Evolutionary conservation across 1,140 invertebrate species (phyloP).

Genomic region (Nasonia vitripennis): DNA sequence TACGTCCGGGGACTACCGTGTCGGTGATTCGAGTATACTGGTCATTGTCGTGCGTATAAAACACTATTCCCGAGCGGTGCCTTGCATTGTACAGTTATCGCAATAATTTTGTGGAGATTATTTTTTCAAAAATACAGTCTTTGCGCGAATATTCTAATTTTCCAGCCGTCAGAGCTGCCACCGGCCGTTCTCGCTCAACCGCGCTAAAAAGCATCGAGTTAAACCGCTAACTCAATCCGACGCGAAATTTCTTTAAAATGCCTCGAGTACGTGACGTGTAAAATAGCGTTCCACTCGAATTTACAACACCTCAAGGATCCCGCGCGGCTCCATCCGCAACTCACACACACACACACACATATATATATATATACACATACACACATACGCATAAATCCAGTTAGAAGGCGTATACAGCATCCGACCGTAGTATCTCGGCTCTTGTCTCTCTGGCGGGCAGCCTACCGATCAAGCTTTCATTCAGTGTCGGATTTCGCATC

Average conservation of each 20-base stretch:
- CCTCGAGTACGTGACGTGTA: background rate
- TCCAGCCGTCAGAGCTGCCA: background rate
- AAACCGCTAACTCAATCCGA: conserved; percentile 19
- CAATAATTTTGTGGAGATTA: no score
- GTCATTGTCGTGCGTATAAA: conserved; percentile 11
- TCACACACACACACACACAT: background rate
- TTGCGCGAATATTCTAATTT: conserved; percentile 14
- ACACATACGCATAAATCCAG: background rate
- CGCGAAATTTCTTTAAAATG: conserved; percentile 24
- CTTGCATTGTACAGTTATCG: no score
- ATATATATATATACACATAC: no score
- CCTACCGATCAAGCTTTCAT: conserved; percentile 29
- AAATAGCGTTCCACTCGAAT: conserved; percentile 19
- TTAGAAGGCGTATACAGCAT: background rate
- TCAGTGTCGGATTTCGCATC: conserved; percentile 50
- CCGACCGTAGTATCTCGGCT: background rate
- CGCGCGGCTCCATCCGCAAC: background rate
- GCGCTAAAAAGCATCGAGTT: background rate
- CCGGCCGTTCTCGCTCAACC: background rate
- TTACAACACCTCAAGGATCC: background rate
- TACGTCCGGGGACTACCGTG: conserved; percentile 12
- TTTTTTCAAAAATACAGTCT: no score
- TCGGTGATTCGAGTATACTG: no score
- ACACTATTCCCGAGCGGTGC: background rate
- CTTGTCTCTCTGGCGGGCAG: background rate